Evolutionary conservation across 2,113 vertebrate genomes (phyloP), one percentile per base, ranked within the genome.

Genomic region (Elaphurus davidianus): DNA sequence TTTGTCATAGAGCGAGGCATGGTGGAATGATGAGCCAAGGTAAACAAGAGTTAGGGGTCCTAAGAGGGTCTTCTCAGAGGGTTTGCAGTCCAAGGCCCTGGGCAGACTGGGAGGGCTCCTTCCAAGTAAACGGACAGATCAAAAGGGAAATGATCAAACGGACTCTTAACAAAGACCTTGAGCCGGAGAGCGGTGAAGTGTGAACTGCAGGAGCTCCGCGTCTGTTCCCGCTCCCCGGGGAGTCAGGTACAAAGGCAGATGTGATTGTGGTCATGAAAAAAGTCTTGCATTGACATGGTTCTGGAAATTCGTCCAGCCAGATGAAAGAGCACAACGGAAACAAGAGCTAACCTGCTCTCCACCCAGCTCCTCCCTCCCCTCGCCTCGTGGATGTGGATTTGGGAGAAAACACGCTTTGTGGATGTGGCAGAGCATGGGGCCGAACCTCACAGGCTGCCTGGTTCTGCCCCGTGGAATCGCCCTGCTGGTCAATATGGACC

Each of bases 131-230:
- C 3, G 52, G 50, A 54, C 83, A 97, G 96, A 97, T 97, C 90
- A 98, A 98, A 98, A 67, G 59, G 10, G 7, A 97, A 96, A 87
- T 89, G 92, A 98, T 98, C 97, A 97, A 98, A 98, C 50, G 25
- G 60, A 98, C 84, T n/a, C 94, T 90, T 96, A 92, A 97, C 96
- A 96, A 97, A 97, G 95, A 90, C 81, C 57, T 78, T 21, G 54
- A 2, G 0, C 43, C 23, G 1, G 55, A 90, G 64, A 28, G 45
- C 62, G 36, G 28, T 74, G 64, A 95, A 95, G 92, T 90, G 79
- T 90, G 97, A 96, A 94, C 62, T 52, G 47, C 55, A 71, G 92
- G 91, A 97, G 59, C 90, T 94, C 71, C 86, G 84, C 45, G 97
- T 93, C 81, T 79, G 45, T 93, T 97, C 64, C 0, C 7, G 10